phyloP scores from a whole-genome alignment of 2,797 vertebrate species.

The Leucoraja ocellata region DNA sequence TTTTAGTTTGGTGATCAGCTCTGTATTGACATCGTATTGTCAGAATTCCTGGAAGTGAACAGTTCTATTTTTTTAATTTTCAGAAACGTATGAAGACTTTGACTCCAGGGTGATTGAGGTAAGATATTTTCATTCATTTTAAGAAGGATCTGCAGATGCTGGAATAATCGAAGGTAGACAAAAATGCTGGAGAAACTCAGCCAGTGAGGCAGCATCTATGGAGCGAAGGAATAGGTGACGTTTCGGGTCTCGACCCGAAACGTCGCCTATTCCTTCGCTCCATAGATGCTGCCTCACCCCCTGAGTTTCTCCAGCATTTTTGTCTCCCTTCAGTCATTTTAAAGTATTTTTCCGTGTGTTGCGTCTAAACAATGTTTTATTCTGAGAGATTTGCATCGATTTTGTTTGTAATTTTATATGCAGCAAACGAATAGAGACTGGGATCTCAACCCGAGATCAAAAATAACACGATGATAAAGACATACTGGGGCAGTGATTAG shows the following conservation, averaged over 20 bases:
- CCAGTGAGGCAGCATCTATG: no score
- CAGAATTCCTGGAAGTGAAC: conserved; percentile 3
- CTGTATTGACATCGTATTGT: neutral
- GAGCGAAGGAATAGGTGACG: no score
- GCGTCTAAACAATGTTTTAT: neutral
- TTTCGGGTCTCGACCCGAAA: no score
- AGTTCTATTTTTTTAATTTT: conserved; percentile 43
- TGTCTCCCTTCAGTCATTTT: neutral
- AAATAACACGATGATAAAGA: neutral
- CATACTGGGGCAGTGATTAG: no score
- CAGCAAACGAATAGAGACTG: neutral
- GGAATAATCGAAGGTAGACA: no score
- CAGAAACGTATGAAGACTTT: conserved; percentile 85
- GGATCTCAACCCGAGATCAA: neutral
- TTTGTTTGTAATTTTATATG: neutral
- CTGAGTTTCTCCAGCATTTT: no score
- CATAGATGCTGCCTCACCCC: no score
- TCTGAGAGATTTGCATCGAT: neutral
- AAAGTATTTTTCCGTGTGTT: neutral
- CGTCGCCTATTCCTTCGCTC: no score
- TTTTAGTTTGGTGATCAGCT: neutral
- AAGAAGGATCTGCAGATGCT: no score
- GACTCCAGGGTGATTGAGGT: conserved; percentile 87
- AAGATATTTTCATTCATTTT: conserved; percentile 47
- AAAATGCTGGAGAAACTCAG: no score